A percentile compares a stretch with the other conserved stretches of the same genome.
Conservation (phyloP, 2,888 invertebrate species). For the Hoplodrina blanda region DNA sequence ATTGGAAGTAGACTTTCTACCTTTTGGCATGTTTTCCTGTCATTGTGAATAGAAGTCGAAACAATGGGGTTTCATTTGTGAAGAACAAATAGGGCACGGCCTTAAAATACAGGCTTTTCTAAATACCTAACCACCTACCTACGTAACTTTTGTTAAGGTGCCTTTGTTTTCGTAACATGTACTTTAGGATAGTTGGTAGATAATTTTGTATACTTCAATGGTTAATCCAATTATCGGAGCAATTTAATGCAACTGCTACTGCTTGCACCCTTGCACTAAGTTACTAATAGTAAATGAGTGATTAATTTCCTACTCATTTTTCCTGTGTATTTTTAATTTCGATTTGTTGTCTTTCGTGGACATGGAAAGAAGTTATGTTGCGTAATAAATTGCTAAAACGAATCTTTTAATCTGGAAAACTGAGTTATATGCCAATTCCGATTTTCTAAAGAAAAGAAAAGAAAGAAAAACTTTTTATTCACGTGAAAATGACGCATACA, state of each 20-base stretch:
- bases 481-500: no score
- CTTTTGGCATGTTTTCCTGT: slow-evolving; percentile 51
- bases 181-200: not conserved
- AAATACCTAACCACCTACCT: not conserved
- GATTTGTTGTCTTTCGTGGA: no score
- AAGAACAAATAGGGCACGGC: slow-evolving; percentile 40
- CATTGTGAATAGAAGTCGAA: slow-evolving; percentile 52
- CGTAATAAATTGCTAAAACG: not conserved
- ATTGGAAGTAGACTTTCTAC: slow-evolving; percentile 50
- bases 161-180: not conserved
- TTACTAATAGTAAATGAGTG: not conserved
- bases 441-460: no score
- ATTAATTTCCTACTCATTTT: not conserved
- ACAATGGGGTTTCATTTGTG: slow-evolving; percentile 52
- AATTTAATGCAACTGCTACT: not conserved
- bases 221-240: not conserved
- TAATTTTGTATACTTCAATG: not conserved
- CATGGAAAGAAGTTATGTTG: not conserved
- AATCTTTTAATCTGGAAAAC: not conserved
- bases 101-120: slow-evolving; percentile 25
- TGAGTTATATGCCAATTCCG: not conserved
- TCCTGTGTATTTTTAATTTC: not conserved
- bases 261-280: not conserved
- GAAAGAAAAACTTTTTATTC: no score
- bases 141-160: slow-evolving; percentile 1